Conservation (phyloP, 1,140 invertebrate species). For the Helicoverpa armigera region DNA sequence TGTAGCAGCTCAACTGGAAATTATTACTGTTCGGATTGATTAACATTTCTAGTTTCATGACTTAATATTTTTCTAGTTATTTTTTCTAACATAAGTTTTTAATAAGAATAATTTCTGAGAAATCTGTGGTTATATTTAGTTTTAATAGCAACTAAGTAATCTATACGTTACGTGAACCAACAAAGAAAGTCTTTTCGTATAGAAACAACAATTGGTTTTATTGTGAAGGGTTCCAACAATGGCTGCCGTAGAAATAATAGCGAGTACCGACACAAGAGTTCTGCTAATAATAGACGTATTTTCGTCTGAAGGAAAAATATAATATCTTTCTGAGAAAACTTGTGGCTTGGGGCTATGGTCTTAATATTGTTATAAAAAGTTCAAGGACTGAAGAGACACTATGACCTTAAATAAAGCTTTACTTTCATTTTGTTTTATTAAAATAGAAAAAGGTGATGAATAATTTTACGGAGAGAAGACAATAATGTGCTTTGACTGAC, state of each 20-base stretch:
- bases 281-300: not conserved
- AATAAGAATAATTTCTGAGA: not conserved
- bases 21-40: conserved; percentile 11
- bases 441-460: too few relatives aligned
- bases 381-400: not conserved
- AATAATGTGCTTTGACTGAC: too few relatives aligned
- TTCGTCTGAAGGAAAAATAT: not conserved
- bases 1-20: conserved; percentile 32
- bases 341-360: not conserved
- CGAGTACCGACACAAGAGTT: not conserved
- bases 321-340: not conserved
- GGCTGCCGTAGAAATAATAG: conserved; percentile 10
- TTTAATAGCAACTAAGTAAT: not conserved
- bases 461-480: too few relatives aligned
- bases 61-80: not conserved
- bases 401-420: too few relatives aligned
- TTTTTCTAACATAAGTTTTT: conserved; percentile 11
- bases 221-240: conserved; percentile 14
- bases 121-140: conserved; percentile 5
- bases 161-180: not conserved
- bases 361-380: not conserved
- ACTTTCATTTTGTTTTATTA: too few relatives aligned
- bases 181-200: conserved; percentile 31
- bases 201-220: conserved; percentile 23
- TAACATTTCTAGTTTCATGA: conserved; percentile 28